Conservation (phyloP, 2,888 invertebrate species). For the Sipha maydis region DNA sequence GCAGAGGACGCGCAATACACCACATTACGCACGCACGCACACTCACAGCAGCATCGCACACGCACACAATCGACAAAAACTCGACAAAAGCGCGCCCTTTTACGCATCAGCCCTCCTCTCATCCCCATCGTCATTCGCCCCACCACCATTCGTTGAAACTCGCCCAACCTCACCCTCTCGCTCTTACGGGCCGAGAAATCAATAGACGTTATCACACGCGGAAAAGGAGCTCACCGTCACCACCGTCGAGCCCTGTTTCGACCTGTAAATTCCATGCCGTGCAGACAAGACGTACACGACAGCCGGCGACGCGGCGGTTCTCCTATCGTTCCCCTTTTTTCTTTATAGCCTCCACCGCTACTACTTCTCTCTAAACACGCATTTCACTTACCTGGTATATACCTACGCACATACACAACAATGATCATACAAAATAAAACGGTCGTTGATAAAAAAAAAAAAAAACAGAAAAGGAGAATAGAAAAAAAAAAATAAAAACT, state of each 20-base stretch:
- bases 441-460: not conserved
- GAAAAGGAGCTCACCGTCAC: not conserved
- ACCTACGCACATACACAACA: not conserved
- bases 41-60: not conserved
- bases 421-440: not conserved
- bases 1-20: not conserved
- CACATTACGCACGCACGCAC: slow-evolving; percentile 4
- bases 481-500: not conserved
- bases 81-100: slow-evolving; percentile 56
- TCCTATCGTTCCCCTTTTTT: not conserved
- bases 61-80: not conserved
- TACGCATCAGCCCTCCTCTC: slow-evolving; percentile 35
- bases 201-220: slow-evolving; percentile 56
- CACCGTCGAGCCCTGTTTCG: slow-evolving; percentile 17
- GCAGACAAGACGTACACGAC: slow-evolving; percentile 26
- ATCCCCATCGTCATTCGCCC: no score
- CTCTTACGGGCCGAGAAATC: slow-evolving; percentile 42
- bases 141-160: not conserved
- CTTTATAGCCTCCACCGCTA: not conserved
- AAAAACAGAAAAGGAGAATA: not conserved
- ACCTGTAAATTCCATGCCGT: slow-evolving; percentile 50
- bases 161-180: not conserved
- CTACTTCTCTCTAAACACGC: not conserved
- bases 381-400: not conserved
- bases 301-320: not conserved